Base-by-base conservation (phyloP, 1,140 invertebrate genomes). In the Nebria ingens region DNA sequence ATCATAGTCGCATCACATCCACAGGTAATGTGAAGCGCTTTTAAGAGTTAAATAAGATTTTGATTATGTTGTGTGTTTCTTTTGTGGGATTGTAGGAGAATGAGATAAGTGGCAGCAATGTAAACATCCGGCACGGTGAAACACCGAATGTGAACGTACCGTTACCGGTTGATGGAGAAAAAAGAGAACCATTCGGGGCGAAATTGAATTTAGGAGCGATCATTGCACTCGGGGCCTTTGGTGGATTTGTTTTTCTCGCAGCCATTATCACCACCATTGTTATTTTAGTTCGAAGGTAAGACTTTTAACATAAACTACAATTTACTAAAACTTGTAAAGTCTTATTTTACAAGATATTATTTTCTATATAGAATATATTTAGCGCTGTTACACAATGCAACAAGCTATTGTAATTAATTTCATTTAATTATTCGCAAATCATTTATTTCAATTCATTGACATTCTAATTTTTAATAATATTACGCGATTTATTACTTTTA, bases 261-360 rank as follows among this genome's bases (percentile, higher is more conserved):
- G 90, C 90, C 13, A 84, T 94, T 54, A 84, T 93, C 55, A 93
- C 89, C 0, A 91, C 90, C 2, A 86, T 93, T 51, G 85, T 94
- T 52, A 89, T 94, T 51, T 74, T 95, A 55, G 84, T 93, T 55
- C 78, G 88, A 76, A 93, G 91, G 92, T 96, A 77, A 84, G 76
- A 66, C 17, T n/a, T n/a, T n/a, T n/a, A n/a, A n/a, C n/a, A n/a
- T n/a, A n/a, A n/a, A n/a, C n/a, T n/a, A n/a, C n/a, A n/a, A n/a
- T n/a, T n/a, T n/a, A n/a, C n/a, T n/a, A n/a, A n/a, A n/a, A n/a
- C n/a, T n/a, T n/a, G n/a, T n/a, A n/a, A n/a, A n/a, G n/a, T n/a
- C n/a, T n/a, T n/a, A n/a, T n/a, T n/a, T n/a, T n/a, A n/a, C n/a
- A n/a, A n/a, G n/a, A n/a, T n/a, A n/a, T n/a, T n/a, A n/a, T n/a